Evolutionary conservation across 1,140 invertebrate species (phyloP).

Genomic region (Ceratoteleas bidentatus): DNA sequence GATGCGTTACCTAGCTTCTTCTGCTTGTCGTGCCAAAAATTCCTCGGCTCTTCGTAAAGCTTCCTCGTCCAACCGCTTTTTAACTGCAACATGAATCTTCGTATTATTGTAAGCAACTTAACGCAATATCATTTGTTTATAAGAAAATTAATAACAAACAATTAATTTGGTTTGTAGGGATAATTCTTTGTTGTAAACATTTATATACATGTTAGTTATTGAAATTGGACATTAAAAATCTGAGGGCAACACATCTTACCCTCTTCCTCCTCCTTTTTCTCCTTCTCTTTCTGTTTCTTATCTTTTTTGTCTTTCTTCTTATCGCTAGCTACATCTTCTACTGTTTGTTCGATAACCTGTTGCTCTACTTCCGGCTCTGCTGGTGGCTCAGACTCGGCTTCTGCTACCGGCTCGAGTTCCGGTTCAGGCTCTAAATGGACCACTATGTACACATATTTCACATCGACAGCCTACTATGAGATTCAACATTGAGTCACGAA

Average conservation of each 20-base stretch:
- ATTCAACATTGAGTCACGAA: conserved; percentile 24
- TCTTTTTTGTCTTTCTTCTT: conserved; percentile 67
- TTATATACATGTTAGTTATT: neutral
- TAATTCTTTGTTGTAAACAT: neutral
- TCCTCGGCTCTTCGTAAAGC: conserved; percentile 70
- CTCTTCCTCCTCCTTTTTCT: conserved; percentile 67
- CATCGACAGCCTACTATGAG: conserved; percentile 27
- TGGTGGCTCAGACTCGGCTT: conserved; percentile 53
- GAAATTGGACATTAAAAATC: neutral
- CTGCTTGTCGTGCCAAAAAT: conserved; percentile 72
- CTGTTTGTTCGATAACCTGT: conserved; percentile 40
- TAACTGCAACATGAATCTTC: conserved; percentile 49
- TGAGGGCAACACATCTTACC: conserved; percentile 34
- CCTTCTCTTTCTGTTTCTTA: conserved; percentile 64
- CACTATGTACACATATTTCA: conserved; percentile 57
- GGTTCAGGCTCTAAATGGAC: conserved; percentile 46
- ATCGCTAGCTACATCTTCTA: conserved; percentile 65
- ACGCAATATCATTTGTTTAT: too few species aligned
- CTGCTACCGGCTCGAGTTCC: conserved; percentile 47
- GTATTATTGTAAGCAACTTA: conserved; percentile 2
- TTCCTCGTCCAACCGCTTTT: conserved; percentile 62
- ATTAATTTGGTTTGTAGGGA: neutral
- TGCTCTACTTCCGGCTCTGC: conserved; percentile 35
- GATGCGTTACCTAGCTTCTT: conserved; percentile 72
- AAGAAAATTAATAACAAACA: neutral